Conservation (phyloP, 1,140 invertebrate genomes). For the Thalassaphorura encarpata region DNA sequence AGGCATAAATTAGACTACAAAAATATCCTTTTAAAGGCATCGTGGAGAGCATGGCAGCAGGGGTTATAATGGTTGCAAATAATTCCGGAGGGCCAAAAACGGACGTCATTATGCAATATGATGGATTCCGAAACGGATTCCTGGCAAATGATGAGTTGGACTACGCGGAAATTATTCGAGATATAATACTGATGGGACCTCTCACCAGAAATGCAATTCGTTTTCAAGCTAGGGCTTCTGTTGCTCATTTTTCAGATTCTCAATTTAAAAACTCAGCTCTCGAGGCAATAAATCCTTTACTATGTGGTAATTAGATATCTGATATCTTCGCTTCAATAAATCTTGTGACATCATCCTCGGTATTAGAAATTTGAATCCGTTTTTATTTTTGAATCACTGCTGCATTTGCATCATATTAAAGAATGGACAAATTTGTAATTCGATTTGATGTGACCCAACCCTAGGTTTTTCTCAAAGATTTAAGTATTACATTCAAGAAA, state of each 20-base stretch:
- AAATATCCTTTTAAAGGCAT: slow-evolving; percentile 54
- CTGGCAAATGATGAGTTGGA: slow-evolving; percentile 66
- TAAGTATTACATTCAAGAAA: too few species aligned
- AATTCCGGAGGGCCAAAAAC: slow-evolving; percentile 84
- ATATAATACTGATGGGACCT: slow-evolving; percentile 57
- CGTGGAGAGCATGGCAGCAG: slow-evolving; percentile 96
- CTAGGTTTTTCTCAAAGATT: too few species aligned
- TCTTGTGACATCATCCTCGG: too few species aligned
- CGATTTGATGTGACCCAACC: too few species aligned
- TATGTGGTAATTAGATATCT: too few species aligned
- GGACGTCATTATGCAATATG: slow-evolving; percentile 73
- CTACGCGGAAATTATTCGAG: slow-evolving; percentile 65
- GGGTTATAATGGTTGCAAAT: slow-evolving; percentile 88
- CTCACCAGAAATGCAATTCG: slow-evolving; percentile 54
- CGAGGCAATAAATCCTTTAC: slow-evolving; percentile 16
- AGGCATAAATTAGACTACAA: too few species aligned
- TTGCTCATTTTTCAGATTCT: slow-evolving; percentile 61
- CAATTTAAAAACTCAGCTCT: slow-evolving; percentile 25
- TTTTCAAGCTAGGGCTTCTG: slow-evolving; percentile 64
- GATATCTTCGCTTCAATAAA: too few species aligned
- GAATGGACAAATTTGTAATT: too few species aligned
- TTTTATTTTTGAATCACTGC: too few species aligned
- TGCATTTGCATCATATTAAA: too few species aligned
- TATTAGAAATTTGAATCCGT: too few species aligned
- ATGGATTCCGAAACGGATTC: slow-evolving; percentile 63